Evolutionary conservation across 1,140 invertebrate genomes (phyloP), one percentile per base, ranked within the genome.

Genomic region (Coenobita brevimanus): DNA sequence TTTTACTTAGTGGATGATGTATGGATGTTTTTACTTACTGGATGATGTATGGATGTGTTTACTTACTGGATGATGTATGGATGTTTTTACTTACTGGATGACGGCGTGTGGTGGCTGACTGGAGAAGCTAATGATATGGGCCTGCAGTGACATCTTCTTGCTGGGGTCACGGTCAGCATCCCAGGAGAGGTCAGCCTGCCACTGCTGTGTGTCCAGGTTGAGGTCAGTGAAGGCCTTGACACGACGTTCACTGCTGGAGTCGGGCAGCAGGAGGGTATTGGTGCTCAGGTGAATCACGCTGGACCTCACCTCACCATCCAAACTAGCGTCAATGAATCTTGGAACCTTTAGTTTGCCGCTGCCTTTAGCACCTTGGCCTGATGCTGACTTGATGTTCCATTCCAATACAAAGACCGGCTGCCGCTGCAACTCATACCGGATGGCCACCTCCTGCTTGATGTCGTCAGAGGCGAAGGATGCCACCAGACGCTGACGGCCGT

Each of bases 221-320:
- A 87, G 24, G 30, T 87, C 62, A 36, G 76, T 21, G 43, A 87
- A 87, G 0, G 38, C 84, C 64, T 80, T 87, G 17, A 87, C 50
- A 21, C 64, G 46, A n/a, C 76, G 84, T 33, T 15, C 41, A 43
- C 46, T 50, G 17, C 54, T 41, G 21, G 38, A 71, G 17, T 73
- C 54, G 2, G 64, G 76, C 46, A 69, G 33, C 13, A 87, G 6
- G 41, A 79, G 46, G 33, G 15, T 80, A 43, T 80, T 73, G 64
- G 69, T 54, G 30, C 50, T 87, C 10, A 60, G 24, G 24, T 87
- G 76, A 27, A 80, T 15, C 24, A 71, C 21, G 6, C 15, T 41
- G 0, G 79, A 27, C 4, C n/a, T 80, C n/a, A 87, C 71, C 4
- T 41, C 30, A 6, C 24, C 43, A 21, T 87, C 76, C 21, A 60